Evolutionary conservation across 1,140 invertebrate genomes (phyloP), one percentile per base, ranked within the genome.

Genomic region (Oryctes rhinoceros): DNA sequence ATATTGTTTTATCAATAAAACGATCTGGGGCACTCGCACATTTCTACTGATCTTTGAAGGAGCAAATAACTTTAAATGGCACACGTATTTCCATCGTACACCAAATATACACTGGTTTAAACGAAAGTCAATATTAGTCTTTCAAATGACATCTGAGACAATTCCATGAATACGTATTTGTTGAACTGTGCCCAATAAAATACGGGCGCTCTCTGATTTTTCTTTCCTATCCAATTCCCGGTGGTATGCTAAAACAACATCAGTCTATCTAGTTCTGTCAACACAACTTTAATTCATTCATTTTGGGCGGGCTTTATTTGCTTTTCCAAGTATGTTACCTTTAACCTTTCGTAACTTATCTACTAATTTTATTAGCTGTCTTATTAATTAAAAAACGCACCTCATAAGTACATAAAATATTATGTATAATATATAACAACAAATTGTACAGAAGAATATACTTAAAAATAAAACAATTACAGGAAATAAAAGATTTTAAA

Each of bases 281-380:
- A 71, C 65, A 35, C 18, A 71, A 71, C 65, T 35, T 71, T 24
- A 71, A 15, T 71, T 71, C 37, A 35, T 71, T 35, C 20, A 59
- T 59, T 6, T 11, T 71, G 5, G 4, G 15, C 11, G 62, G 7
- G 65, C 65, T 71, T 71, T 24, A 67, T 67, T 67, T 67, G 62
- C 30, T 37, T 71, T 71, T 15, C 3, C 65, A 67, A 30, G 35
- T 30, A 24, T 20, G 65, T 71, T 35, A 71, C 65, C 65, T 30
- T 71, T 71, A 71, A 71, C 65, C 20, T 71, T 71, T 30, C 11
- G 35, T 20, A 37, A 30, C n/a, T n/a, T n/a, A n/a, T n/a, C 6
- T 37, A 35, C 65, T 35, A 71, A 71, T 35, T 35, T 71, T 20
- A 71, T 71, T 71, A 71, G 20, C 24, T 37, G 5, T 6, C 20